phyloP scores from a whole-genome alignment of 1,140 invertebrate genomes.

The Drosophila insularis region DNA sequence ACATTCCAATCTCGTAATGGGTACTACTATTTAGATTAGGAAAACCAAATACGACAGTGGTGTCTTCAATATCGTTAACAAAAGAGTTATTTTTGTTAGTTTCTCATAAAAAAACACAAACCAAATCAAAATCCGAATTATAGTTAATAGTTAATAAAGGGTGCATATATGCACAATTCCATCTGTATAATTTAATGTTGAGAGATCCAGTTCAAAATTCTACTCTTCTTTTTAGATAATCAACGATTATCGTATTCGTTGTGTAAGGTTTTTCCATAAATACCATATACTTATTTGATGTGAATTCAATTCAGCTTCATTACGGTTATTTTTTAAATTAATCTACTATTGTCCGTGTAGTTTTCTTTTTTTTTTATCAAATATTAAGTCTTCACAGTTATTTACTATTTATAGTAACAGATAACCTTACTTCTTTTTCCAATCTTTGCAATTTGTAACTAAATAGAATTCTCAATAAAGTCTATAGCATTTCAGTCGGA shows the following conservation, averaged over 20 bases:
- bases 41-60: neutral
- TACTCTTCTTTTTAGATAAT: neutral
- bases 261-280: neutral
- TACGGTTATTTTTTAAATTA: slow-evolving; percentile 31
- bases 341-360: slow-evolving; percentile 41
- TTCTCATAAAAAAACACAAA: too few relatives aligned
- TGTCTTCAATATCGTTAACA: too few relatives aligned
- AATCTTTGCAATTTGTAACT: neutral
- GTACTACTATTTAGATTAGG: neutral
- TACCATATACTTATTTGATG: neutral
- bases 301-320: neutral
- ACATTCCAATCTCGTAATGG: neutral
- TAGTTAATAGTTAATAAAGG: too few relatives aligned
- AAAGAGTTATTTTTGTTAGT: too few relatives aligned
- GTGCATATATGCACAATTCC: neutral
- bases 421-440: neutral
- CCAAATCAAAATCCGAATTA: too few relatives aligned
- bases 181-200: neutral
- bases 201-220: neutral
- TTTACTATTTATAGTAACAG: neutral
- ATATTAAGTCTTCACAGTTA: slow-evolving; percentile 10
- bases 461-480: neutral
- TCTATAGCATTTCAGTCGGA: neutral
- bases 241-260: neutral
- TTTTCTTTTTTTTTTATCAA: neutral